A percentile compares a stretch with the other conserved stretches of the same genome.
Evolutionary conservation across 2,797 vertebrate genomes (phyloP).

Genomic region (Cryptoprocta ferox): DNA sequence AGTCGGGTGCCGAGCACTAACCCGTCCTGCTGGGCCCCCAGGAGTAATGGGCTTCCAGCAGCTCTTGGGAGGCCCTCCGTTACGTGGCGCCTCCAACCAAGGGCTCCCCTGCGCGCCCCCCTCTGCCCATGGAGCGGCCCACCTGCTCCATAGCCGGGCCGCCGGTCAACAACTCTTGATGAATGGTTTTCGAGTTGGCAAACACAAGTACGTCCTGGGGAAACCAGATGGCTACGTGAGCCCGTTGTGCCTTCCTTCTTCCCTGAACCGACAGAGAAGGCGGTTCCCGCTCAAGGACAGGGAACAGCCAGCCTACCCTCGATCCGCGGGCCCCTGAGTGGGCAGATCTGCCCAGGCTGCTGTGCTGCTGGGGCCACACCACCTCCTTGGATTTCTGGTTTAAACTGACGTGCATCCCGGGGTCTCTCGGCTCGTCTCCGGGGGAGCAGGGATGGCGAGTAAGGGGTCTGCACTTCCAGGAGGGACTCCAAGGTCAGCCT

Average conservation of each 20-base stretch:
- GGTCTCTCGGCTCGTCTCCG: neutral
- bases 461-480: neutral
- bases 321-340: neutral
- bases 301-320: neutral
- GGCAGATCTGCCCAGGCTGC: neutral
- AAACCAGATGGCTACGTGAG: accelerated
- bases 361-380: neutral
- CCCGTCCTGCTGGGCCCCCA: neutral
- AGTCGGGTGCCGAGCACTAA: neutral
- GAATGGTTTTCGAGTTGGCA: neutral
- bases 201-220: neutral
- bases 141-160: neutral
- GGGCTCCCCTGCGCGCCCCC: accelerated
- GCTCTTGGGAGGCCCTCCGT: neutral
- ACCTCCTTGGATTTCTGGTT: neutral
- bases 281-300: neutral
- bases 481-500: neutral
- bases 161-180: accelerated
- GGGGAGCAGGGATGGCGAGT: neutral
- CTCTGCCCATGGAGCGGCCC: neutral
- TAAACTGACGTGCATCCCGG: accelerated
- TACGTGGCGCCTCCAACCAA: accelerated
- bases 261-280: neutral
- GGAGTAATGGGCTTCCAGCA: neutral
- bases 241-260: neutral